Percentiles rank a stretch among this genome's conserved stretches.
These are phyloP conservation scores for Bembecia ichneumoniformis DNA, from an alignment of 2,888 invertebrate species.

Conservation along the genomic window DNA sequence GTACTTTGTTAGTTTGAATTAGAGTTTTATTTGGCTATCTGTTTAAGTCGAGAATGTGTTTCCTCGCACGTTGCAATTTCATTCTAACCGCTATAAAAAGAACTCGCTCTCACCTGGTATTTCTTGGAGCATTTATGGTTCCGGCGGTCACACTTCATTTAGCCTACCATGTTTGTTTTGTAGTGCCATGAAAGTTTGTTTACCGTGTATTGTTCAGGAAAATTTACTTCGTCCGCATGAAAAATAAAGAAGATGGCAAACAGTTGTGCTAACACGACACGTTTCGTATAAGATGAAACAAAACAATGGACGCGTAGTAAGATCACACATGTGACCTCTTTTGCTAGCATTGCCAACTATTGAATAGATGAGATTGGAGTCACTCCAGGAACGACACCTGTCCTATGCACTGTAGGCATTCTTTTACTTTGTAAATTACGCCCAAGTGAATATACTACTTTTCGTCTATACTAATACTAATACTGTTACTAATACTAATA, in stretches of 20 bases:
- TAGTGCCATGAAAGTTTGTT: neutral
- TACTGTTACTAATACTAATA: too few relatives aligned
- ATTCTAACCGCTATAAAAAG: constrained; percentile 48
- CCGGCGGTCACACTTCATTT: constrained; percentile 44
- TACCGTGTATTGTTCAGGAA: neutral
- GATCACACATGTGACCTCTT: constrained; percentile 52
- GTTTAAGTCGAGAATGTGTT: constrained; percentile 25
- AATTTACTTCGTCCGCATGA: neutral
- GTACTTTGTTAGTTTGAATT: constrained; percentile 21
- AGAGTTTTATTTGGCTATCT: constrained; percentile 24
- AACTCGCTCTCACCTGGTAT: constrained; percentile 42
- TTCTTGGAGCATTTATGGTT: constrained; percentile 23
- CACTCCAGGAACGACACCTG: constrained; percentile 19
- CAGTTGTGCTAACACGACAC: constrained; percentile 51
- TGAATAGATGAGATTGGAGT: constrained; percentile 46
- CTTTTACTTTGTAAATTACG: neutral
- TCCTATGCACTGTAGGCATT: neutral
- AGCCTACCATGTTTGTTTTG: constrained; percentile 4
- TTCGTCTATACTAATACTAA: too few relatives aligned
- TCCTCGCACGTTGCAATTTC: constrained; percentile 47
- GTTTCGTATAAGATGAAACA: constrained; percentile 35
- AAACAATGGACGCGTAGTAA: constrained; percentile 45
- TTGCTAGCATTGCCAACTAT: constrained; percentile 39
- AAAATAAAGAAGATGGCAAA: constrained; percentile 14
- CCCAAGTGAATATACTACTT: too few relatives aligned